A percentile compares a stretch with the other conserved stretches of the same genome.
Conservation (phyloP, 1,140 invertebrate genomes). For the Drosophila insularis region DNA sequence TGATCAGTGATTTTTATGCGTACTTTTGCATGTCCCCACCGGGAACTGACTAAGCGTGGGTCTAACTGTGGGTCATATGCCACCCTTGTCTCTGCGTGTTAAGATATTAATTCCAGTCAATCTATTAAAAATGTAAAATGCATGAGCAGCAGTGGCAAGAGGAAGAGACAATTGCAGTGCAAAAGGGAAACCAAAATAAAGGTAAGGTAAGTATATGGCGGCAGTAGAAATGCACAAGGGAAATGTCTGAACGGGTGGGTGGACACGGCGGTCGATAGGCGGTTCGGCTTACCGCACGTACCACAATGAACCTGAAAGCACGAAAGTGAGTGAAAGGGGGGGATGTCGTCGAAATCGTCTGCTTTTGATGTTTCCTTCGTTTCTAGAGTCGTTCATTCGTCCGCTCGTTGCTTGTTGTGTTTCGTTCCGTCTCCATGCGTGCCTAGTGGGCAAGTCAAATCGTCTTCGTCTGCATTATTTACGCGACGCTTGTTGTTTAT, state of each 20-base stretch:
- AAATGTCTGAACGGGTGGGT: slow-evolving; percentile 49
- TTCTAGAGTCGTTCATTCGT: neutral
- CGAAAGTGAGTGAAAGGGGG: neutral
- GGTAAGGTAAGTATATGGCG: slow-evolving; percentile 15
- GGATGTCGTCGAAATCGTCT: slow-evolving; percentile 26
- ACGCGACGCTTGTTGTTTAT: slow-evolving; percentile 78
- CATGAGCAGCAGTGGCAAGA: slow-evolving; percentile 46
- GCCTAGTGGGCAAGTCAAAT: slow-evolving; percentile 44
- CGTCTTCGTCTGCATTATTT: slow-evolving; percentile 73
- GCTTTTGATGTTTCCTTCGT: slow-evolving; percentile 42
- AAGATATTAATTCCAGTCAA: slow-evolving; percentile 74
- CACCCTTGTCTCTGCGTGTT: slow-evolving; percentile 39
- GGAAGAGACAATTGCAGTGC: slow-evolving; percentile 63
- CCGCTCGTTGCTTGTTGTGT: neutral
- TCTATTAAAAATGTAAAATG: slow-evolving; percentile 82
- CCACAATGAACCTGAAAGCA: slow-evolving; percentile 24
- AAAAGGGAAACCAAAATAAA: slow-evolving; percentile 31
- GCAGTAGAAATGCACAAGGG: slow-evolving; percentile 52
- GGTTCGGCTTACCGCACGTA: slow-evolving; percentile 59
- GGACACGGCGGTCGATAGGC: neutral
- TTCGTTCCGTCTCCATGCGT: slow-evolving; percentile 37
- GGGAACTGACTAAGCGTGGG: neutral
- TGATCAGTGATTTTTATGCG: slow-evolving; percentile 55
- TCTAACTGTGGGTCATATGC: neutral
- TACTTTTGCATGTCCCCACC: neutral